phyloP scores from a whole-genome alignment of 92 coral and sea anemone species.

The Epizoanthus scotinus region DNA sequence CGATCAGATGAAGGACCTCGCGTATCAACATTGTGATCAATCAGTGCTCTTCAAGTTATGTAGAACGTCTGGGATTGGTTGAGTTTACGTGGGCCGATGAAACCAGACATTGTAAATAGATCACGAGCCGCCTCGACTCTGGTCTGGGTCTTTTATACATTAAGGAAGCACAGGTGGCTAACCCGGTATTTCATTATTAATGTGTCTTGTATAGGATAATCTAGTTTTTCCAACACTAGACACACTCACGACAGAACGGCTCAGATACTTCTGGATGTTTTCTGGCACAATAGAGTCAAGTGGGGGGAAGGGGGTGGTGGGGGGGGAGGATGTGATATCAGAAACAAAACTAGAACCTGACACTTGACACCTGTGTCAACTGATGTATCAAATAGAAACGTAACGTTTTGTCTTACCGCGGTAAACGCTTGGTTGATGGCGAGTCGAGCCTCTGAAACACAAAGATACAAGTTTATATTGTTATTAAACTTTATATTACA shows the following conservation, averaged over 20 bases:
- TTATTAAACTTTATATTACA: too few species aligned
- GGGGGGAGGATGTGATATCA: background rate
- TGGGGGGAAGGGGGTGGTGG: background rate
- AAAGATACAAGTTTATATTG: conserved; percentile 12
- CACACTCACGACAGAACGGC: too few species aligned
- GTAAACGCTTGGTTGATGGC: conserved; percentile 24
- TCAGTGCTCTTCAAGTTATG: too few species aligned
- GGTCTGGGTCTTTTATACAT: background rate
- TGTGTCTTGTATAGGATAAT: too few species aligned
- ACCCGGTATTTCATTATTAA: background rate
- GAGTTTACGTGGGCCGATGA: too few species aligned
- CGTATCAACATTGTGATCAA: background rate
- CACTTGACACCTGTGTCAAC: conserved; percentile 1
- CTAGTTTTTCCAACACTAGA: too few species aligned
- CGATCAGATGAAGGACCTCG: conserved; percentile 1
- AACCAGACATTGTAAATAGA: background rate
- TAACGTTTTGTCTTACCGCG: conserved; percentile 17
- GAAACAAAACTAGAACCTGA: conserved; percentile 10
- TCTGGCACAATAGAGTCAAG: too few species aligned
- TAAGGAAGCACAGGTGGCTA: conserved; percentile 3
- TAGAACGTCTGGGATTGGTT: too few species aligned
- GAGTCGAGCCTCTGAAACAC: conserved; percentile 25
- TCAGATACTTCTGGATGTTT: too few species aligned
- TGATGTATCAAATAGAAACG: conserved; percentile 17
- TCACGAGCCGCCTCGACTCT: too few species aligned